Evolutionary conservation across 2,113 vertebrate genomes (phyloP).

Genomic region (Heloderma charlesbogerti): DNA sequence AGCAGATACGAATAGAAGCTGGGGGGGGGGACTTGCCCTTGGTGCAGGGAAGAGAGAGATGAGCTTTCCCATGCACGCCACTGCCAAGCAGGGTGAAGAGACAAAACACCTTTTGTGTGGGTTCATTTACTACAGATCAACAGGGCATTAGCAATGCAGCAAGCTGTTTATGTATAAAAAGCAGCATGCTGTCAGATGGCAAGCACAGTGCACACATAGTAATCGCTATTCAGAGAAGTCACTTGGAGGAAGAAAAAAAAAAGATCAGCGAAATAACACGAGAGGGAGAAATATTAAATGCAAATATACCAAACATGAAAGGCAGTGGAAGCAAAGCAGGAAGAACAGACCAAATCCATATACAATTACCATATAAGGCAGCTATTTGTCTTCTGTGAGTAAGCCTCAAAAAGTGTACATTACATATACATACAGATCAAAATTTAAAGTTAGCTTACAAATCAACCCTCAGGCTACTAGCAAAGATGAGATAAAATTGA

Average conservation of each 20-base stretch:
- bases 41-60: slow-evolving; percentile 13
- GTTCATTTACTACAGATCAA: slow-evolving; percentile 5
- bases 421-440: not conserved
- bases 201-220: not conserved
- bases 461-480: slow-evolving; percentile 1
- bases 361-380: not conserved
- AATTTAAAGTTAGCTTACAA: not conserved
- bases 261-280: not conserved
- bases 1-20: slow-evolving; percentile 50
- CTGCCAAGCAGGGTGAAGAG: slow-evolving; percentile 31
- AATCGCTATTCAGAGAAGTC: slow-evolving; percentile 6
- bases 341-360: not conserved
- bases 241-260: slow-evolving; percentile 9
- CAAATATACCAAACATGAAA: not conserved
- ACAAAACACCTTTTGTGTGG: slow-evolving; percentile 1
- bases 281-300: not conserved
- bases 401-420: not conserved
- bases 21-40: slow-evolving; percentile 16
- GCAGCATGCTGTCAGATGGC: slow-evolving; percentile 17
- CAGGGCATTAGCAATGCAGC: not conserved
- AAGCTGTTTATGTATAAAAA: not conserved
- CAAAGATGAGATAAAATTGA: not conserved
- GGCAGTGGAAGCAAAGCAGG: not conserved
- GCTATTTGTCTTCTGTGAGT: not conserved
- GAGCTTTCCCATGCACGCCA: slow-evolving; percentile 27